phyloP scores from a whole-genome alignment of 2,113 vertebrate species.

The Trichechus manatus region DNA sequence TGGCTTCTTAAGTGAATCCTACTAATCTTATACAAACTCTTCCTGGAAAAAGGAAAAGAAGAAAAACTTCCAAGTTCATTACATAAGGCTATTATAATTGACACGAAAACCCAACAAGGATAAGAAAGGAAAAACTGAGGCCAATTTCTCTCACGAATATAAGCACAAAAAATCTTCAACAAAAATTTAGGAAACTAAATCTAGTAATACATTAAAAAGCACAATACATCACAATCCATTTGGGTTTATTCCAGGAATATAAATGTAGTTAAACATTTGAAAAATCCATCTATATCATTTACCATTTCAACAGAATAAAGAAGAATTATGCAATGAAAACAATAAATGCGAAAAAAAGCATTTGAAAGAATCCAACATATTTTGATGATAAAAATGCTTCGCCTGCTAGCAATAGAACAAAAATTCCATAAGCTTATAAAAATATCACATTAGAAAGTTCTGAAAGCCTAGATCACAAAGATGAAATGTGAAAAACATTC shows the following conservation, averaged over 20 bases:
- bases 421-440: background rate
- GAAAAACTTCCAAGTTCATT: background rate
- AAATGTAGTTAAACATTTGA: background rate
- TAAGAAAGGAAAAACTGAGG: background rate
- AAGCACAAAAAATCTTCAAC: background rate
- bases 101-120: background rate
- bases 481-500: background rate
- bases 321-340: background rate
- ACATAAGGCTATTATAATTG: background rate
- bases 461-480: background rate
- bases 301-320: background rate
- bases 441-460: background rate
- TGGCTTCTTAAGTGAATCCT: background rate
- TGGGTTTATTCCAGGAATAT: background rate
- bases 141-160: background rate
- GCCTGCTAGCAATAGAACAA: background rate
- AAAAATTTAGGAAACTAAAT: background rate
- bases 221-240: background rate
- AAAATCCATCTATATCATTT: background rate
- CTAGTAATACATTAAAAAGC: background rate
- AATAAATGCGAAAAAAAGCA: background rate
- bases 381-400: background rate
- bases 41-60: background rate
- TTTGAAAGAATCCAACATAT: background rate
- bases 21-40: conserved; percentile 18